Evolutionary conservation across 2,113 vertebrate genomes (phyloP).

Genomic region (Casuarius casuarius): DNA sequence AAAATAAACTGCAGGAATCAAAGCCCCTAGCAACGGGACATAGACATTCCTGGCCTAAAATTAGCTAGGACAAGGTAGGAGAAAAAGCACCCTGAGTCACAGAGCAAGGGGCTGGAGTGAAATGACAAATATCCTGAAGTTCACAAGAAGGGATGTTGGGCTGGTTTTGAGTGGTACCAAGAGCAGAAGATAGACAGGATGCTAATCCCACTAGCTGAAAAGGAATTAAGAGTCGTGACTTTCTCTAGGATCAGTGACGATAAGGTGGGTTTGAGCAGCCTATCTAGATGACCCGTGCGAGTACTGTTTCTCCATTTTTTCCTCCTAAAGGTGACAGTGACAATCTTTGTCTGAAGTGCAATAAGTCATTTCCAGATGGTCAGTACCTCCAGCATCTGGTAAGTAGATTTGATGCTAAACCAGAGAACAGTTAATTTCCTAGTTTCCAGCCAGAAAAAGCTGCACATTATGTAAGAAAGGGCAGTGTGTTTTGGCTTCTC

Average conservation of each 20-base stretch:
- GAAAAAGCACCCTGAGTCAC: not conserved
- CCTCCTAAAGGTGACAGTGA: not conserved
- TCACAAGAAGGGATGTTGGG: not conserved
- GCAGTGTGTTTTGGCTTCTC: not conserved
- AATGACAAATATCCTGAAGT: not conserved
- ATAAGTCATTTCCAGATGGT: not conserved
- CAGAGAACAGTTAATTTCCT: not conserved
- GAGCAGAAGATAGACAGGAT: not conserved
- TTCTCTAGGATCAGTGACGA: not conserved
- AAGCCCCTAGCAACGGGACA: not conserved
- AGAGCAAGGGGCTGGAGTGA: not conserved
- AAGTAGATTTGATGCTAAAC: not conserved
- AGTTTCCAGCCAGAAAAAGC: not conserved
- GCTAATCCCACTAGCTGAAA: no score
- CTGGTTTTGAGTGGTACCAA: not conserved
- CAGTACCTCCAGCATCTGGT: conserved; percentile 36
- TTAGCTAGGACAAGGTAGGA: not conserved
- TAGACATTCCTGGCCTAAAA: not conserved
- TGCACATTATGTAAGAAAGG: not conserved
- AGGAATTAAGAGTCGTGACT: no score
- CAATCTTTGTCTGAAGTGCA: not conserved
- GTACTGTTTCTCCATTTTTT: not conserved
- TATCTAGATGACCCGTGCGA: not conserved
- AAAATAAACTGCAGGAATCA: not conserved
- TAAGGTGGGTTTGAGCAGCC: not conserved